Conservation (phyloP, 2,113 vertebrate genomes). For the Lates calcarifer region DNA sequence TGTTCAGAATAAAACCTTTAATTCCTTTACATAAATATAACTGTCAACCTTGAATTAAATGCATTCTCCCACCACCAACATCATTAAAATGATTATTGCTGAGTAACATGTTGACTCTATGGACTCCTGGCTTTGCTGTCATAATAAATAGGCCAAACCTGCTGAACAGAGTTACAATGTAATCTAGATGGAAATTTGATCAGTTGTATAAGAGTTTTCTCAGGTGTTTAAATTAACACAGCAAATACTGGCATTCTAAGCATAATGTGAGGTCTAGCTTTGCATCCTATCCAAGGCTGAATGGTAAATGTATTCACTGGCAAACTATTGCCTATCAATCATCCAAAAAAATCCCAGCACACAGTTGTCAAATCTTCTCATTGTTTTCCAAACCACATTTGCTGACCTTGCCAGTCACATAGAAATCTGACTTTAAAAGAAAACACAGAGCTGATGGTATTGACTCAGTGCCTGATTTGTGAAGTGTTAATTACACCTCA, state of each 20-base stretch:
- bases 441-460: conserved; percentile 4
- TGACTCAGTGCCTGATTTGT: not conserved
- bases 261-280: conserved; percentile 48
- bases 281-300: not conserved
- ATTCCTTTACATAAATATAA: not conserved
- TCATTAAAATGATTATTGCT: conserved; percentile 32
- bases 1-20: not conserved
- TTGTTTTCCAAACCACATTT: conserved; percentile 27
- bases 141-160: conserved; percentile 36
- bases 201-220: conserved; percentile 58
- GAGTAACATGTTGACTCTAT: conserved; percentile 9
- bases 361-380: not conserved
- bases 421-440: conserved; percentile 26
- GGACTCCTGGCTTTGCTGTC: conserved; percentile 33
- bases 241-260: conserved; percentile 30
- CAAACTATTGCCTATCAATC: conserved; percentile 28
- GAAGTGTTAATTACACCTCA: not conserved
- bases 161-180: conserved; percentile 16
- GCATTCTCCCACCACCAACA: not conserved
- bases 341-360: not conserved
- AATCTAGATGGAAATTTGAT: conserved; percentile 76
- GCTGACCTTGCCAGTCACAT: conserved; percentile 14
- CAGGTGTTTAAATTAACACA: conserved; percentile 49
- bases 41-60: not conserved
- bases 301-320: conserved; percentile 49